Evolutionary conservation across 2,113 vertebrate genomes (phyloP).

Genomic region (Axis porcinus): DNA sequence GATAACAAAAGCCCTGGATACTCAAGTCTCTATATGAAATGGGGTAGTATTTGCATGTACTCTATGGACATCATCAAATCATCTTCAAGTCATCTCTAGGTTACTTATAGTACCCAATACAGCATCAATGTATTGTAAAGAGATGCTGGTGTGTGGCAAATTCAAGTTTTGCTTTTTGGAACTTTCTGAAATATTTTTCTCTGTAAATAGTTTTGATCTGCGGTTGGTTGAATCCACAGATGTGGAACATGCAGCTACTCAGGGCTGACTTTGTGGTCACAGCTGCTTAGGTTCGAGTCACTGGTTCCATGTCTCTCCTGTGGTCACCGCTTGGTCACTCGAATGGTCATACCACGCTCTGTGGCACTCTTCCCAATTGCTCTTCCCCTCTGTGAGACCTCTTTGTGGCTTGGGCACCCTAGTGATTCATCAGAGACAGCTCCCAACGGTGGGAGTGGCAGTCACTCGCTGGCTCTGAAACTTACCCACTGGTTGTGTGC

Average conservation of each 20-base stretch:
- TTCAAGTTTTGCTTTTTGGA: background rate
- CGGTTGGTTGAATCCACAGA: background rate
- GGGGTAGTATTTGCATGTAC: background rate
- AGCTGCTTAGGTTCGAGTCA: background rate
- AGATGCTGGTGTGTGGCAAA: background rate
- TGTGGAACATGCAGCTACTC: background rate
- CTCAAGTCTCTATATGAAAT: background rate
- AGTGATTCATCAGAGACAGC: background rate
- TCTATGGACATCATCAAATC: background rate
- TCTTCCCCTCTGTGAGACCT: too few relatives aligned
- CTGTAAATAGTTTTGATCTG: background rate
- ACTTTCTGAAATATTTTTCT: background rate
- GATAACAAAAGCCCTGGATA: background rate
- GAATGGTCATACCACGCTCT: background rate
- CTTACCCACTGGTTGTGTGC: background rate
- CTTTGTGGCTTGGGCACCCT: background rate
- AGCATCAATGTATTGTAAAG: too few relatives aligned
- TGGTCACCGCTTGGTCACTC: background rate
- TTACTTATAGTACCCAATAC: background rate
- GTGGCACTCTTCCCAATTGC: background rate
- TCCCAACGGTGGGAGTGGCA: background rate
- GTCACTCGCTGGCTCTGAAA: background rate
- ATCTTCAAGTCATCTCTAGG: background rate
- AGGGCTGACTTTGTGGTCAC: background rate
- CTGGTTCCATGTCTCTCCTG: background rate